Evolutionary conservation across 2,888 invertebrate genomes (phyloP), one percentile per base, ranked within the genome.

Genomic region (Brenthis hecate): DNA sequence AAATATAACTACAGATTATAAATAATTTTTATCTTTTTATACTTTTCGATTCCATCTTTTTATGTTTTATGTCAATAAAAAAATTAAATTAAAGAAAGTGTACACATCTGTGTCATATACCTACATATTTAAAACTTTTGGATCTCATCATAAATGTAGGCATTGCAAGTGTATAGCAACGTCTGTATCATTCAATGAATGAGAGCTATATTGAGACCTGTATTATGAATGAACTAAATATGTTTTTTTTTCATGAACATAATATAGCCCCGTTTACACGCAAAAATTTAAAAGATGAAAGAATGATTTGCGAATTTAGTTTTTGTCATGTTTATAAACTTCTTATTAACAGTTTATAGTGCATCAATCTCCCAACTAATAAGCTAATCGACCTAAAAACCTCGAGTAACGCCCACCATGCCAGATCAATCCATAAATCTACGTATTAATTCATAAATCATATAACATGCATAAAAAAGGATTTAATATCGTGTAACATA

Each of bases 401-500:
- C 43, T 51, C 11, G 19, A 56, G 11, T 5, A 51, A 51, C 62
- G 62, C 62, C 62, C 62, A 62, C 54, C 36, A 62, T 53, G 19
- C 19, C 62, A 62, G 43, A 53, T 54, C 62, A 51, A 19, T 19
- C 53, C 19, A 62, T 62, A 62, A 62, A 62, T 54, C 16, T 6
- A 28, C 32, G 28, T 60, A 50, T 32, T 50, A 60, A 50, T 16
- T 60, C 54, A 62, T 62, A 62, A 62, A 62, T 53, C 54, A 62
- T 53, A 62, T 23, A 62, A 62, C 53, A 53, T 6, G 50, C 32
- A 48, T 48, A 47, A 61, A 62, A 61, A 60, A 50, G 55, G 48
- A 53, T 66, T 73, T 74, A 56, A 43, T 32, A 60, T 55, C 71
- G 63, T 76, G 71, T 75, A 78, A 74, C 82, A 66, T 72, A 85